These are phyloP conservation scores for Poeciliopsis turneri DNA, from an alignment of 2,797 vertebrate genomes.

Conservation along the genomic window DNA sequence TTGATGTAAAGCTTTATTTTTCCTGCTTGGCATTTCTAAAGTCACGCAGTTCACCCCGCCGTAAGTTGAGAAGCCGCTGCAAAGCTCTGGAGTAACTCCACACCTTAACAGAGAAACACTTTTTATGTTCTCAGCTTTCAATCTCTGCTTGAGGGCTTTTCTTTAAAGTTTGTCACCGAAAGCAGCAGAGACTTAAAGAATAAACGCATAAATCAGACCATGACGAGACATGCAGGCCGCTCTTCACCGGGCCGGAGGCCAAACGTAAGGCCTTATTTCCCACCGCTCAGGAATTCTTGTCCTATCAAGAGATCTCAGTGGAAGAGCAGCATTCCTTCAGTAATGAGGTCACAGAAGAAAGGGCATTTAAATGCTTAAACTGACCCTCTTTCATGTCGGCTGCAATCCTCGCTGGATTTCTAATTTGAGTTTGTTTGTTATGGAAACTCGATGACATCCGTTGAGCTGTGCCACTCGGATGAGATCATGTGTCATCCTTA, in stretches of 20 bases:
- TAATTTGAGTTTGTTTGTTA: neutral
- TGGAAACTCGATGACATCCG: neutral
- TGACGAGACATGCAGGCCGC: slow-evolving; percentile 7
- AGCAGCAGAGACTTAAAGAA: slow-evolving; percentile 32
- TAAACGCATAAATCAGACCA: slow-evolving; percentile 20
- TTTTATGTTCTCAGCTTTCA: slow-evolving; percentile 21
- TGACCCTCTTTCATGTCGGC: neutral
- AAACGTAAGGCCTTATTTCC: slow-evolving; percentile 14
- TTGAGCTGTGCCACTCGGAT: neutral
- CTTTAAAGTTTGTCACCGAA: slow-evolving; percentile 35
- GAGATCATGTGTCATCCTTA: slow-evolving; percentile 20
- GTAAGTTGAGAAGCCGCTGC: neutral
- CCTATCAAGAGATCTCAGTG: neutral
- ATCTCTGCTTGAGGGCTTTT: slow-evolving; percentile 25
- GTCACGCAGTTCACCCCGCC: neutral
- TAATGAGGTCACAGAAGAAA: neutral
- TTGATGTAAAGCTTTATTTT: neutral
- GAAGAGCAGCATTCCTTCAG: slow-evolving; percentile 25
- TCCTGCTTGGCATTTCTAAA: neutral
- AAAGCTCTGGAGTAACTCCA: slow-evolving; percentile 3
- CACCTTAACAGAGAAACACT: slow-evolving; percentile 4
- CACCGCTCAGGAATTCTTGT: neutral
- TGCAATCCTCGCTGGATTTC: slow-evolving; percentile 1
- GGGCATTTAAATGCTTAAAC: neutral
- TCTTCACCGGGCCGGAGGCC: slow-evolving; percentile 5